Evolutionary conservation across 2,113 vertebrate species (phyloP).

Genomic region (Menura novaehollandiae): DNA sequence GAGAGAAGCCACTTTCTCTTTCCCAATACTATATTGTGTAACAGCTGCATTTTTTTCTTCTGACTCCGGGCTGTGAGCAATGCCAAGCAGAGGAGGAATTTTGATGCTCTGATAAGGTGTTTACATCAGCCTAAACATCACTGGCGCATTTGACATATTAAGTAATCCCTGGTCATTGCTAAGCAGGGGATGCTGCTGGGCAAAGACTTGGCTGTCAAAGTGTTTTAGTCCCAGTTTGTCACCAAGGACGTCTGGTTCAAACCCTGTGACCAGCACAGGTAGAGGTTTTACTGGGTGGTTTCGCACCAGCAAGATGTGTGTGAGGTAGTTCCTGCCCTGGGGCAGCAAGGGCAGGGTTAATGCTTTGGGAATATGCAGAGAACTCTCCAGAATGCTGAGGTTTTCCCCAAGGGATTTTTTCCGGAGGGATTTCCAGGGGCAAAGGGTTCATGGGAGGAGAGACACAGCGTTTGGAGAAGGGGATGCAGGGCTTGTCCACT

Average conservation of each 20-base stretch:
- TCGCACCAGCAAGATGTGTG: not conserved
- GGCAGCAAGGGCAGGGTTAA: not conserved
- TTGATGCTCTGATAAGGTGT: constrained; percentile 72
- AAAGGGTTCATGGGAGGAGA: not conserved
- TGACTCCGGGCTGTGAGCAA: constrained; percentile 37
- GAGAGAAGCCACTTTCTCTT: constrained; percentile 50
- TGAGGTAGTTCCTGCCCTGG: not conserved
- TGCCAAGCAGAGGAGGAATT: constrained; percentile 68
- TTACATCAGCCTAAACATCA: constrained; percentile 70
- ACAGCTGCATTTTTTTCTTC: constrained; percentile 61
- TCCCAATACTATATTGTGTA: constrained; percentile 64
- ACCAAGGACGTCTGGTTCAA: not conserved
- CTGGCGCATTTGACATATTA: constrained; percentile 50
- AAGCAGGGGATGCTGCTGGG: not conserved
- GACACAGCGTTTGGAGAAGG: rapidly evolving
- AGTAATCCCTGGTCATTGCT: constrained; percentile 17
- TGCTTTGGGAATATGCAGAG: not conserved
- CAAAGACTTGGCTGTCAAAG: not conserved
- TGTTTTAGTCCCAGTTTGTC: not conserved
- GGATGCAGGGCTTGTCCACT: not conserved
- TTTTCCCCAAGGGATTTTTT: not conserved
- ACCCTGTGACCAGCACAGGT: not conserved
- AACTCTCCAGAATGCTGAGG: not conserved
- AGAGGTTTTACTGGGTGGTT: not conserved
- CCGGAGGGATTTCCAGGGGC: not conserved